Conservation (phyloP, 2,797 vertebrate species). For the Coreius guichenoti region DNA sequence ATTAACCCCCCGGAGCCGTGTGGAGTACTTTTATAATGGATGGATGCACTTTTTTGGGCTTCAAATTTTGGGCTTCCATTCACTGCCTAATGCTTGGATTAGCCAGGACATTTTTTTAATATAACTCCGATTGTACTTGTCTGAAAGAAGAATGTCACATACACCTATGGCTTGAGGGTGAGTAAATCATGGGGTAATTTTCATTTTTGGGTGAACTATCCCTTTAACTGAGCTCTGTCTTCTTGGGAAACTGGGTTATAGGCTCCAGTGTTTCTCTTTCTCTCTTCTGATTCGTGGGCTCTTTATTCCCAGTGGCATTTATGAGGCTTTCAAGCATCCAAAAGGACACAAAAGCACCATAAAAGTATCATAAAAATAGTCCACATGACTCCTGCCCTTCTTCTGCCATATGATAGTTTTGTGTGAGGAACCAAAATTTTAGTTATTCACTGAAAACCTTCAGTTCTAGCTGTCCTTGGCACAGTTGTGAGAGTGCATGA, state of each 20-base stretch:
- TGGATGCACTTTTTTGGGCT: too few relatives aligned
- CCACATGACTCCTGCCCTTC: not conserved
- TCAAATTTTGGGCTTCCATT: too few relatives aligned
- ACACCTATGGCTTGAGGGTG: too few relatives aligned
- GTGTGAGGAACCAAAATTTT: not conserved
- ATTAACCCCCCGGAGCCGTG: too few relatives aligned
- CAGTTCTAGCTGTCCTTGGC: not conserved
- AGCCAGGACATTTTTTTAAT: too few relatives aligned
- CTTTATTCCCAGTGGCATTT: conserved; percentile 17
- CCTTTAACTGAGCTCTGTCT: not conserved
- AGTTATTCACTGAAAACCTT: not conserved
- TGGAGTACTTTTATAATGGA: too few relatives aligned
- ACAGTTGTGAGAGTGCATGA: not conserved
- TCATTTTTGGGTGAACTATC: too few relatives aligned
- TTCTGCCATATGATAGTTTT: conserved; percentile 6
- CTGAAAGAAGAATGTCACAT: too few relatives aligned
- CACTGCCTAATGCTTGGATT: too few relatives aligned
- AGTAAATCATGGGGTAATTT: too few relatives aligned
- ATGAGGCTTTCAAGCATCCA: conserved; percentile 1
- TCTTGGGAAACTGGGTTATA: conserved; percentile 6
- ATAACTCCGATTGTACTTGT: too few relatives aligned
- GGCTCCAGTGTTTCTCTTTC: not conserved
- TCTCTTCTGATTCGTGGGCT: not conserved
- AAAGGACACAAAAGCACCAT: conserved; percentile 11
- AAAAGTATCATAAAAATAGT: not conserved